These are phyloP conservation scores for Sebastes itinus DNA, from an alignment of 2,797 vertebrate genomes.

Conservation along the genomic window DNA sequence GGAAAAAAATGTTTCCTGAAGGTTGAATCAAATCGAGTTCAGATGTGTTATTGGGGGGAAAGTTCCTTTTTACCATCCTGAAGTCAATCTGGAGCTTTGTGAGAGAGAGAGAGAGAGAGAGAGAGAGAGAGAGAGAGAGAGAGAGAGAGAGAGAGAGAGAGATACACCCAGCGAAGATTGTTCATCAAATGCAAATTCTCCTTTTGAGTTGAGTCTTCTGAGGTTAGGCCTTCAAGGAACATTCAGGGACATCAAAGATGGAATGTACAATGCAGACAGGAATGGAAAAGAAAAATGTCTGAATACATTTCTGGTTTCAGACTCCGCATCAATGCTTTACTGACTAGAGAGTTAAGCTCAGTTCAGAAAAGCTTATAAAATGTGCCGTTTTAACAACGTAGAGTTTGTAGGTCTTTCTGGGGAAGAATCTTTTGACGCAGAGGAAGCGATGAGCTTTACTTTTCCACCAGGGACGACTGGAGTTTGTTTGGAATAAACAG, in stretches of 20 bases:
- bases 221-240: background rate
- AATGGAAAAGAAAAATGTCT: background rate
- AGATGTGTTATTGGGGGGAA: constrained; percentile 10
- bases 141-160: background rate
- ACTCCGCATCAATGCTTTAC: background rate
- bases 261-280: background rate
- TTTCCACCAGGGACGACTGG: constrained; percentile 13
- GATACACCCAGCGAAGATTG: background rate
- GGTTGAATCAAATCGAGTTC: constrained; percentile 28
- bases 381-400: background rate
- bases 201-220: constrained; percentile 5
- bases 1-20: background rate
- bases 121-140: background rate
- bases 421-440: background rate
- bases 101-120: background rate
- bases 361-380: background rate
- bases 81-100: constrained; percentile 10
- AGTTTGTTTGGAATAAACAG: constrained; percentile 28
- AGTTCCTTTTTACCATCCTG: background rate
- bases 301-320: constrained; percentile 9
- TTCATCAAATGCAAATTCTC: constrained; percentile 46
- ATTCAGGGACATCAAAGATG: constrained; percentile 21
- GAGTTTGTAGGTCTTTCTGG: constrained; percentile 5
- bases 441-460: constrained; percentile 21
- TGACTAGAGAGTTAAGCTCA: background rate